phyloP scores from a whole-genome alignment of 2,888 invertebrate species.

The Cheilosia scutellata region DNA sequence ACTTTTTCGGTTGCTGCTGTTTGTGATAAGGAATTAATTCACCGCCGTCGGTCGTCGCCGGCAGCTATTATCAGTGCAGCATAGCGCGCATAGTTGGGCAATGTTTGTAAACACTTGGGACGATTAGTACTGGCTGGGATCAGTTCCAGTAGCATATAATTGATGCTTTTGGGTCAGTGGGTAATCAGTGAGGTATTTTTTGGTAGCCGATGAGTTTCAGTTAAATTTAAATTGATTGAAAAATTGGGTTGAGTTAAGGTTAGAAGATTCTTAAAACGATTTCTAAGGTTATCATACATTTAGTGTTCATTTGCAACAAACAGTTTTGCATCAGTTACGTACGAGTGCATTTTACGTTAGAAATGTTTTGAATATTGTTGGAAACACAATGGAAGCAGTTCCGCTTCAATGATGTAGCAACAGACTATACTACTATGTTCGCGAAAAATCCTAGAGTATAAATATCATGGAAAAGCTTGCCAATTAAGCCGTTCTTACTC shows the following conservation, averaged over 20 bases:
- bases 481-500: too few species aligned
- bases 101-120: conserved; percentile 6
- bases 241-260: not conserved
- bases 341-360: too few species aligned
- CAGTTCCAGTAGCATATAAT: not conserved
- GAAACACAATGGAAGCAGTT: too few species aligned
- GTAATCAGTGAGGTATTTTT: not conserved
- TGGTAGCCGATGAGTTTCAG: not conserved
- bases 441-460: too few species aligned
- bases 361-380: too few species aligned
- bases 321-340: too few species aligned
- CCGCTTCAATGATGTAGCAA: too few species aligned
- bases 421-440: too few species aligned
- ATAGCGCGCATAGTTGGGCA: conserved; percentile 2
- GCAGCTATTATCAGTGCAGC: conserved; percentile 26
- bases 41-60: not conserved
- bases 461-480: too few species aligned
- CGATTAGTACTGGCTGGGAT: not conserved
- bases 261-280: not conserved
- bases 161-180: conserved; percentile 14
- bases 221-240: not conserved
- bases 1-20: conserved; percentile 33
- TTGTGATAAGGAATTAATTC: conserved; percentile 11
- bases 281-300: too few species aligned
- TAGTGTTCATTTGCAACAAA: too few species aligned